Percentiles rank a stretch among this genome's conserved stretches.
Conservation (phyloP, 2,888 invertebrate species). For the Exocentrus adspersus region DNA sequence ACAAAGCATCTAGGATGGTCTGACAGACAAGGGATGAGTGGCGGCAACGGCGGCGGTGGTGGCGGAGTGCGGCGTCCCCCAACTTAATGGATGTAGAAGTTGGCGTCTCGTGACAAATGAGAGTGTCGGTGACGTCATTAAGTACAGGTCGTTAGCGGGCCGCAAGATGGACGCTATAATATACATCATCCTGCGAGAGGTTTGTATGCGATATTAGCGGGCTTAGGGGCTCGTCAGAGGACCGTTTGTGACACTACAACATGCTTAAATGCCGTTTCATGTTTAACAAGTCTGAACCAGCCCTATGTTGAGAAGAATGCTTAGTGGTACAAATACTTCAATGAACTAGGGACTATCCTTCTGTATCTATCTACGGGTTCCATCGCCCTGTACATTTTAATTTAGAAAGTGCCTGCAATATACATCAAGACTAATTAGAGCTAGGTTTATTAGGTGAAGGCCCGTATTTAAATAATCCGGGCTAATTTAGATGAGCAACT, state of each 20-base stretch:
- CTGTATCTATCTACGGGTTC: no score
- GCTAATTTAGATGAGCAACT: constrained; percentile 38
- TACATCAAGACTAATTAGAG: constrained; percentile 21
- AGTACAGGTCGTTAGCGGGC: constrained; percentile 49
- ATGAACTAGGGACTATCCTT: no score
- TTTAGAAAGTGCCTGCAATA: constrained; percentile 1
- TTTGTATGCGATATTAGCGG: constrained; percentile 18
- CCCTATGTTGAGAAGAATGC: no score
- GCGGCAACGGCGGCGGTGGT: constrained; percentile 19
- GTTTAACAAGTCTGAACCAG: constrained; percentile 3
- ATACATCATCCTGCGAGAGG: constrained; percentile 41
- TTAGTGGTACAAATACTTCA: no score
- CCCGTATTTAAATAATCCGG: constrained; percentile 35
- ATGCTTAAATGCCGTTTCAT: background rate
- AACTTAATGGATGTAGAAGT: constrained; percentile 46
- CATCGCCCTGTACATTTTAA: no score
- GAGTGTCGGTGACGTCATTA: constrained; percentile 49
- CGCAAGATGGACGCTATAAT: constrained; percentile 46
- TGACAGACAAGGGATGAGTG: constrained; percentile 39
- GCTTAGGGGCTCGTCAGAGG: constrained; percentile 11
- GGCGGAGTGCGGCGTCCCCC: constrained; percentile 23
- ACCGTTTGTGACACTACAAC: constrained; percentile 12
- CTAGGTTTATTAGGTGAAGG: constrained; percentile 28
- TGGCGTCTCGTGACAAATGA: constrained; percentile 49
- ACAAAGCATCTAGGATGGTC: constrained; percentile 40